Percentiles rank a stretch among this genome's conserved stretches.
Evolutionary conservation across 2,888 invertebrate genomes (phyloP).

Genomic region (Gisinianus flammeolus): DNA sequence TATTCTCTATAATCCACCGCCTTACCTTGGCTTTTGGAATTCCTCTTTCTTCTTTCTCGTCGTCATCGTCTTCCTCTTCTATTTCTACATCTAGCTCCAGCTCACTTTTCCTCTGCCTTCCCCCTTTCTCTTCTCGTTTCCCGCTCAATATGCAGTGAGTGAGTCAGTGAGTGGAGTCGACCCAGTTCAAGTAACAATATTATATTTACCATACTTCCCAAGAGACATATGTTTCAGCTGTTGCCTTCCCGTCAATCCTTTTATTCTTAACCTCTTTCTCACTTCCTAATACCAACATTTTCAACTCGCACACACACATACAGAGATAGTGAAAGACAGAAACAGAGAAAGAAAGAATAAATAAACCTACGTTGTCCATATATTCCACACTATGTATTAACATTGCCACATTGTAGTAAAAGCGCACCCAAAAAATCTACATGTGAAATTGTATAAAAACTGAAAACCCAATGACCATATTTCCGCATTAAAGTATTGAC

Average conservation of each 20-base stretch:
- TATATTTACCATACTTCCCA: conserved; percentile 17
- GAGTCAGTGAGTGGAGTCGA: not conserved
- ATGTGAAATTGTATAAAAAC: too few relatives aligned
- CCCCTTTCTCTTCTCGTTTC: not conserved
- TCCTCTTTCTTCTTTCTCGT: not conserved
- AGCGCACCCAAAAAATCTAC: too few relatives aligned
- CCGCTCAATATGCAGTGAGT: not conserved
- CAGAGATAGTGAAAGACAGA: not conserved
- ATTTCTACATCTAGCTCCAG: not conserved
- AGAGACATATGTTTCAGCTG: conserved; percentile 32
- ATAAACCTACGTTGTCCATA: too few relatives aligned
- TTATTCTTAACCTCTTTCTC: conserved; percentile 31
- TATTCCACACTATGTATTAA: too few relatives aligned
- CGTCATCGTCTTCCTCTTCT: not conserved
- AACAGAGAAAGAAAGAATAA: conserved; percentile 1
- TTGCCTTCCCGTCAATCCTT: conserved; percentile 27
- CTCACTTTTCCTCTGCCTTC: not conserved
- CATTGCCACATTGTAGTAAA: too few relatives aligned
- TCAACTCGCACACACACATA: not conserved
- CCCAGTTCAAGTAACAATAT: conserved; percentile 6
- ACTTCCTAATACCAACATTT: conserved; percentile 2
- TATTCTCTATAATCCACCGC: not conserved
- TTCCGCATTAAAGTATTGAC: not conserved
- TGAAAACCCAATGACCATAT: too few relatives aligned
- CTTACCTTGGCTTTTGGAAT: not conserved